Evolutionary conservation across 2,113 vertebrate genomes (phyloP).

Genomic region (Dascyllus trimaculatus): DNA sequence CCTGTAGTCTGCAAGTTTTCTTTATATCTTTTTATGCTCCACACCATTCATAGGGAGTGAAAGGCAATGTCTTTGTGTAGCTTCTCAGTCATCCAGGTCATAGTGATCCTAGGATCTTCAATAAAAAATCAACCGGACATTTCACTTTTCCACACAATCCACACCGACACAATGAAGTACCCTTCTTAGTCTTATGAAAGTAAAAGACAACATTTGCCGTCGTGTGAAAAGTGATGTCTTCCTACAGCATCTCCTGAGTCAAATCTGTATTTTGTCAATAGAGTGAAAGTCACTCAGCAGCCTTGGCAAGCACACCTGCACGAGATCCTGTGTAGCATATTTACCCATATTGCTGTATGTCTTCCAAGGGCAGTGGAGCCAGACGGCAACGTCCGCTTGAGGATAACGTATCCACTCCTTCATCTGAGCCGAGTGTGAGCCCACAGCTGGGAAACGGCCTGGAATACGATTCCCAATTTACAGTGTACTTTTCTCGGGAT

Average conservation of each 20-base stretch:
- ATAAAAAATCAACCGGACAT: too few relatives aligned
- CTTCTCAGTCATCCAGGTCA: too few relatives aligned
- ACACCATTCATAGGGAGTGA: too few relatives aligned
- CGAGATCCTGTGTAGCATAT: slow-evolving; percentile 37
- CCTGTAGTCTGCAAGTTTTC: too few relatives aligned
- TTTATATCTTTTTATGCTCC: too few relatives aligned
- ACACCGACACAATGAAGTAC: too few relatives aligned
- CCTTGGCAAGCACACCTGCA: slow-evolving; percentile 36
- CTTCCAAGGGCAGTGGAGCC: slow-evolving; percentile 54
- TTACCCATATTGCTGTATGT: slow-evolving; percentile 67
- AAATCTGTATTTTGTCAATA: slow-evolving; percentile 30
- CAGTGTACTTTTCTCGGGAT: slow-evolving; percentile 62
- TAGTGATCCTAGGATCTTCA: too few relatives aligned
- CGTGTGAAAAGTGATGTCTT: neutral
- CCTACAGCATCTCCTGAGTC: neutral
- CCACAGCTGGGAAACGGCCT: slow-evolving; percentile 61
- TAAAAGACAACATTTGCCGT: neutral
- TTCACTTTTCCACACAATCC: too few relatives aligned
- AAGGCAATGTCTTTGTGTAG: too few relatives aligned
- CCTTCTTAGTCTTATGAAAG: too few relatives aligned
- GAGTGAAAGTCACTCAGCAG: slow-evolving; percentile 46
- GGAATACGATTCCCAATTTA: slow-evolving; percentile 64
- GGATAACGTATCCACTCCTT: slow-evolving; percentile 64
- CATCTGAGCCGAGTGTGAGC: slow-evolving; percentile 40
- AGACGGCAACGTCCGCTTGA: slow-evolving; percentile 49